phyloP scores from a whole-genome alignment of 2,113 vertebrate genomes.

The Oryzias woworae region DNA sequence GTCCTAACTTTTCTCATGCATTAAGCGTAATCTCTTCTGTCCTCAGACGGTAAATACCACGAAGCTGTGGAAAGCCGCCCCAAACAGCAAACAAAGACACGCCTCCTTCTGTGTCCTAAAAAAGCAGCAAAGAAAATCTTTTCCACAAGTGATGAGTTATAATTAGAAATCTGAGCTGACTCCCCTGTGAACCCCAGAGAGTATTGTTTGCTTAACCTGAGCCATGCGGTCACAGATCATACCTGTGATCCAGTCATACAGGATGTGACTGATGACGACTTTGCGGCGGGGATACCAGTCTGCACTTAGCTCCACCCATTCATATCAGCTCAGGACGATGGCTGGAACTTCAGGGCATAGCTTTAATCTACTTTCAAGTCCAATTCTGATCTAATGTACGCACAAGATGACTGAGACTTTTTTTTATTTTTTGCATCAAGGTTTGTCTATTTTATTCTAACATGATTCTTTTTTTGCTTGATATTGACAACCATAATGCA shows the following conservation, averaged over 20 bases:
- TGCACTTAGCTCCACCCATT: constrained; percentile 22
- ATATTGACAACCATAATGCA: too few relatives aligned
- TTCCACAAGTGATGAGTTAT: background rate
- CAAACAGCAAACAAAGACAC: constrained; percentile 60
- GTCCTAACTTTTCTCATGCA: constrained; percentile 23
- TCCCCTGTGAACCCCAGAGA: constrained; percentile 13
- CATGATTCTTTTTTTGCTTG: too few relatives aligned
- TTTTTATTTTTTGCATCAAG: background rate
- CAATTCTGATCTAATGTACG: background rate
- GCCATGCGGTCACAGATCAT: constrained; percentile 5
- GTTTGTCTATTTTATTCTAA: too few relatives aligned
- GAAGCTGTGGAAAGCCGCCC: constrained; percentile 28
- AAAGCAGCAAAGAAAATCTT: background rate
- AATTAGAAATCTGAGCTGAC: background rate
- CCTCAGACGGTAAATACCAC: constrained; percentile 51
- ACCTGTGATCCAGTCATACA: constrained; percentile 40
- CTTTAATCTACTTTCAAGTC: background rate
- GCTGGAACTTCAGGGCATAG: constrained; percentile 1
- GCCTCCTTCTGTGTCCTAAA: constrained; percentile 27
- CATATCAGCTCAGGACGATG: constrained; percentile 6
- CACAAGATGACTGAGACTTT: background rate
- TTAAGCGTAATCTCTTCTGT: constrained; percentile 14
- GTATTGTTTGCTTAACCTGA: constrained; percentile 27
- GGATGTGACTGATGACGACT: constrained; percentile 37
- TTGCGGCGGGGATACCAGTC: constrained; percentile 14